Percentiles rank a stretch among this genome's conserved stretches.
These are phyloP conservation scores for Chauna torquata DNA, from an alignment of 2,113 vertebrate genomes.

Conservation along the genomic window DNA sequence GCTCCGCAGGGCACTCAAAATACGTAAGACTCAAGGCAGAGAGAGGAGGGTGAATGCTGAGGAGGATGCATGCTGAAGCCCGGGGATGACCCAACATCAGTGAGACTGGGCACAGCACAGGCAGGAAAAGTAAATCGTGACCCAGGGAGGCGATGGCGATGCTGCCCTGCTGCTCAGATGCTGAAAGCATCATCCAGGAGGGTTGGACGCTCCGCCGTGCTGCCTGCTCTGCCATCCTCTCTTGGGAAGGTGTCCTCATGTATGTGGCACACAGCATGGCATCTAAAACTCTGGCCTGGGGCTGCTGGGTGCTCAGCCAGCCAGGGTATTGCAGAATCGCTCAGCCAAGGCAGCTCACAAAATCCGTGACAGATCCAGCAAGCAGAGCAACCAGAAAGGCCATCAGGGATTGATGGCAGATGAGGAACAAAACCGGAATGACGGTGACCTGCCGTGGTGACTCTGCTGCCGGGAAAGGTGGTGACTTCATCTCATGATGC, in stretches of 20 bases:
- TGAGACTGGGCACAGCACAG: neutral
- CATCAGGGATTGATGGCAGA: neutral
- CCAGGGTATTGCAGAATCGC: neutral
- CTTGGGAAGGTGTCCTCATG: no score
- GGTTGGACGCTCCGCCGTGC: no score
- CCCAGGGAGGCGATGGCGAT: neutral
- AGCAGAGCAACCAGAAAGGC: neutral
- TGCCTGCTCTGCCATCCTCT: no score
- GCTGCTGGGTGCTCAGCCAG: neutral
- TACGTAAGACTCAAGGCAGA: neutral
- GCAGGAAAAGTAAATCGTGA: neutral
- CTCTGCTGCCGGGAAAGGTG: neutral
- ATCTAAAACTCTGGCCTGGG: neutral
- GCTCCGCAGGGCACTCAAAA: neutral
- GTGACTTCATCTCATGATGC: neutral
- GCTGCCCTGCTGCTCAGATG: neutral
- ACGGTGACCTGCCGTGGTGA: neutral
- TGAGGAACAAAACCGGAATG: neutral
- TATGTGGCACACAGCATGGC: neutral
- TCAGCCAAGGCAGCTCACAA: neutral
- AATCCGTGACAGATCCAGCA: neutral
- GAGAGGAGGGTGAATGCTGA: neutral
- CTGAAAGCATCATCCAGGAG: no score
- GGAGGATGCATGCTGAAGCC: neutral
- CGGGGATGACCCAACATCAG: neutral